Conservation (phyloP, 2,888 invertebrate genomes). For the Noctua comes region DNA sequence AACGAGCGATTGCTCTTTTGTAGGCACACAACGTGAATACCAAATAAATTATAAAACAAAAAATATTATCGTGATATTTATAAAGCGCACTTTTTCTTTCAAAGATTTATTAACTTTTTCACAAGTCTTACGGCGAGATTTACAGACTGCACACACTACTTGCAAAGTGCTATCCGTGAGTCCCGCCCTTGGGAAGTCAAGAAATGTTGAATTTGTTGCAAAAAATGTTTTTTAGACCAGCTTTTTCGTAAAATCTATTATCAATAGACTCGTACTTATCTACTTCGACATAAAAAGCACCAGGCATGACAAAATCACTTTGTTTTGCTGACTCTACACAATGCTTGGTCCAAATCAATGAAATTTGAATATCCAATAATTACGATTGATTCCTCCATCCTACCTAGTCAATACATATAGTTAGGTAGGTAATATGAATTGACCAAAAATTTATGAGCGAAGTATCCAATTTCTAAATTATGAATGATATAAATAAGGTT, state of each 20-base stretch:
- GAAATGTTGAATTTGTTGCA: background rate
- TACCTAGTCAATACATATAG: background rate
- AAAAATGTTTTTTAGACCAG: background rate
- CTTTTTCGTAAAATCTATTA: background rate
- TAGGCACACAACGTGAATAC: conserved; percentile 42
- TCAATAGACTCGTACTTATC: background rate
- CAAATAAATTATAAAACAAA: conserved; percentile 1
- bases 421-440: conserved; percentile 29
- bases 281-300: background rate
- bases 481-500: background rate
- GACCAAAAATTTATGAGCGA: conserved; percentile 44
- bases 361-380: background rate
- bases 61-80: background rate
- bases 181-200: background rate
- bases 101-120: background rate
- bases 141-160: background rate
- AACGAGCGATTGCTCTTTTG: conserved; percentile 19
- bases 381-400: background rate
- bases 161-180: background rate
- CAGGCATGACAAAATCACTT: background rate
- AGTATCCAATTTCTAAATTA: conserved; percentile 8
- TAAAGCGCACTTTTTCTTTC: background rate
- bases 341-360: background rate
- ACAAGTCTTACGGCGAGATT: background rate
- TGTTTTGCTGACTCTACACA: background rate